Evolutionary conservation across 2,888 invertebrate genomes (phyloP), one percentile per base, ranked within the genome.

Genomic region (Trichacis sp.): DNA sequence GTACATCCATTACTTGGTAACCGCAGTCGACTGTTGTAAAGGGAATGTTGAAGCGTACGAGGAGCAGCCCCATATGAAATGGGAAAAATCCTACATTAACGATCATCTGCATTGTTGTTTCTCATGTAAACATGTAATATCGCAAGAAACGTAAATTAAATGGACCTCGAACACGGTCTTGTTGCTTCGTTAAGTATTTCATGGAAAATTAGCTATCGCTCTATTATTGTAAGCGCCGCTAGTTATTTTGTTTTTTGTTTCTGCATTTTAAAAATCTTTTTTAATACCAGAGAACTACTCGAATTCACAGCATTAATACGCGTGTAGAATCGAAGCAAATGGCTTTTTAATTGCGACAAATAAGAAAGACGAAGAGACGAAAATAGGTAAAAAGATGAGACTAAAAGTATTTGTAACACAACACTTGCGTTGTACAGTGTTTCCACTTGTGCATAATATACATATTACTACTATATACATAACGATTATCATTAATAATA

Each of bases 401-500:
- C 29, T 46, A 19, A 40, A 51, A 66, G 54, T 58, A 55, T 66
- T 61, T 62, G 62, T 59, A 54, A 61, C 58, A 49, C 51, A 43
- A 48, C 58, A 58, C 55, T 53, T 51, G 53, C 46, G 48, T 55
- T 12, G 20, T 45, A 63, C 55, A 55, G 51, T 63, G 62, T 62
- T 55, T 62, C 51, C 36, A 59, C 59, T 59, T 56, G 66, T 52
- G 59, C 19, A 55, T 58, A 55, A 58, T 55, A 59, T 66, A 58
- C 54, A 62, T 62, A 62, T 36, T 53, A 51, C 57, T 64, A 61
- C 33, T 55, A 53, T 47, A 47, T 49, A 59, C 30, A 40, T 33
- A n/a, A n/a, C 33, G 8, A 42, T 50, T 46, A 62, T 61, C 43
- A 47, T 62, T 46, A 53, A 36, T 53, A n/a, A 40, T 61, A 66